A percentile compares a stretch with the other conserved stretches of the same genome.
phyloP scores from a whole-genome alignment of 2,888 invertebrate genomes.

The Dasysyrphus tricinctus region DNA sequence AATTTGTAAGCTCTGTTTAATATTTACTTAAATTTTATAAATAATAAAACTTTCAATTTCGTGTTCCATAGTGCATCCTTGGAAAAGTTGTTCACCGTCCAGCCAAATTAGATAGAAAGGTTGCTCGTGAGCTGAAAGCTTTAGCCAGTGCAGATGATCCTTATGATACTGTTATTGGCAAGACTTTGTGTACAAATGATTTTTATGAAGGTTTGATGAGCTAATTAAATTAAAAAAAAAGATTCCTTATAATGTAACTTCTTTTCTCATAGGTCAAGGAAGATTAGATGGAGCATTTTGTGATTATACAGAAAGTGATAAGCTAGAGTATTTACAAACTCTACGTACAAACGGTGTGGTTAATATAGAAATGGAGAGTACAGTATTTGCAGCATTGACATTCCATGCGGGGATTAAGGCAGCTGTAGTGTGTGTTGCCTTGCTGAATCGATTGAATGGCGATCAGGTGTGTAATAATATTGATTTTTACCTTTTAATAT shows the following conservation, averaged over 20 bases:
- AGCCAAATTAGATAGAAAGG: constrained; percentile 91
- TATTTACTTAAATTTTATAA: background rate
- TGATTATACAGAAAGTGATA: constrained; percentile 95
- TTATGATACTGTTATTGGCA: constrained; percentile 94
- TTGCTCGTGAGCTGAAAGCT: constrained; percentile 91
- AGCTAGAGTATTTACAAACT: constrained; percentile 92
- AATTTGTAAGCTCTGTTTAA: constrained; percentile 87
- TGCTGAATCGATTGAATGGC: constrained; percentile 95
- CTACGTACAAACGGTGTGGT: constrained; percentile 91
- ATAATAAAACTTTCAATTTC: background rate
- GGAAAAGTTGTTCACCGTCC: constrained; percentile 92
- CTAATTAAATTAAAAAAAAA: constrained; percentile 2
- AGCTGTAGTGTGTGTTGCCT: constrained; percentile 96
- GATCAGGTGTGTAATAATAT: constrained; percentile 91
- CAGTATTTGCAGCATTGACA: constrained; percentile 96
- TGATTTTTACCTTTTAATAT: too few species aligned
- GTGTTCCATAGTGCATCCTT: constrained; percentile 88
- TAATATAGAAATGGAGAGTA: constrained; percentile 99
- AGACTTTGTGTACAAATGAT: constrained; percentile 98
- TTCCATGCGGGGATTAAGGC: constrained; percentile 96
- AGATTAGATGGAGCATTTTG: constrained; percentile 98
- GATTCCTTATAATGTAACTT: background rate
- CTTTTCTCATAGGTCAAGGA: constrained; percentile 88
- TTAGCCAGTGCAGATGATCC: constrained; percentile 90
- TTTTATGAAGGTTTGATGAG: constrained; percentile 94